A percentile compares a stretch with the other conserved stretches of the same genome.
Evolutionary conservation across 1,140 invertebrate genomes (phyloP).

Genomic region (Stratiolaelaps scimitus): DNA sequence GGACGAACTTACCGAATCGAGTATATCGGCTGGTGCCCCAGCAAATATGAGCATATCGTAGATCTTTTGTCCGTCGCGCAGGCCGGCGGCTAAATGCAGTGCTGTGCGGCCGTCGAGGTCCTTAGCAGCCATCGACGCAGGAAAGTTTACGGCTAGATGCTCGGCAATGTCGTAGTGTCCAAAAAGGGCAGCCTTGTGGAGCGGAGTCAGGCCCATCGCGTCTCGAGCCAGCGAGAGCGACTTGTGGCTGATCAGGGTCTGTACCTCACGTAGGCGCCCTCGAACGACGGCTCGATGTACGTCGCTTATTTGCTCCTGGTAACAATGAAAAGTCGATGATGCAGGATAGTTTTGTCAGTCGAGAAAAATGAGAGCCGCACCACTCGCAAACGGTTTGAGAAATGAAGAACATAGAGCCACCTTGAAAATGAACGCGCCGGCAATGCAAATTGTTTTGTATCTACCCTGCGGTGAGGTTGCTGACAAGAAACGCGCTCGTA

Average conservation of each 20-base stretch:
- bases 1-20: slow-evolving; percentile 46
- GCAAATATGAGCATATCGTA: slow-evolving; percentile 53
- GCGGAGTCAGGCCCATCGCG: slow-evolving; percentile 68
- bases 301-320: slow-evolving; percentile 36
- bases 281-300: slow-evolving; percentile 60
- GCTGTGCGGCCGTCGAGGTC: slow-evolving; percentile 55
- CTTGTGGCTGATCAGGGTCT: slow-evolving; percentile 69
- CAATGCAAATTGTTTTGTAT: too few relatives aligned
- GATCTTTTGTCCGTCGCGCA: slow-evolving; percentile 50
- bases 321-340: too few relatives aligned
- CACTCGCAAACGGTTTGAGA: too few relatives aligned
- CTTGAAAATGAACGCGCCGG: too few relatives aligned
- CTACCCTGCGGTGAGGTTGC: too few relatives aligned
- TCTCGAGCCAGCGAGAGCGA: slow-evolving; percentile 78
- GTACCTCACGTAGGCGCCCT: slow-evolving; percentile 67
- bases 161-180: slow-evolving; percentile 60
- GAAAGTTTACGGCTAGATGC: slow-evolving; percentile 34
- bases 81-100: slow-evolving; percentile 62
- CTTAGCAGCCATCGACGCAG: slow-evolving; percentile 33
- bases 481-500: too few relatives aligned
- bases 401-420: too few relatives aligned
- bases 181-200: slow-evolving; percentile 82
- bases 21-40: slow-evolving; percentile 52
- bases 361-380: too few relatives aligned
- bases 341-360: too few relatives aligned